A percentile compares a stretch with the other conserved stretches of the same genome.
These are phyloP conservation scores for Troides helena DNA, from an alignment of 2,888 invertebrate species.

Conservation along the genomic window DNA sequence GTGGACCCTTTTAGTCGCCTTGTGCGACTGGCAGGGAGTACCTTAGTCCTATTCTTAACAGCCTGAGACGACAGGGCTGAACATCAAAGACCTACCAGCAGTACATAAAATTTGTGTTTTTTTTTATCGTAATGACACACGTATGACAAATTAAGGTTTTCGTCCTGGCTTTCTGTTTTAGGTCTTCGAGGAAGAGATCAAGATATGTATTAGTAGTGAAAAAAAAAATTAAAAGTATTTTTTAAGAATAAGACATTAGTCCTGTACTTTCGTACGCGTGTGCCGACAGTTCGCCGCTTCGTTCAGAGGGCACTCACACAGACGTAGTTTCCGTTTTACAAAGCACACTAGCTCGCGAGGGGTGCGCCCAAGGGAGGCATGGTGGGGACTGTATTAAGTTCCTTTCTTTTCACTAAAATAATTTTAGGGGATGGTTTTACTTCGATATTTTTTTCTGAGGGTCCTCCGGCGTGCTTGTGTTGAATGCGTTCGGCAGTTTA, in stretches of 20 bases:
- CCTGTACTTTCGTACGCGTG: constrained; percentile 46
- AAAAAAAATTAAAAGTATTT: neutral
- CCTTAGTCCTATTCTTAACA: too few relatives aligned
- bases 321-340: constrained; percentile 34
- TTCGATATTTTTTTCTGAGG: constrained; percentile 74
- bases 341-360: constrained; percentile 50
- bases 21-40: too few relatives aligned
- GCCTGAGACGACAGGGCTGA: too few relatives aligned
- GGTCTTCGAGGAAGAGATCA: too few relatives aligned
- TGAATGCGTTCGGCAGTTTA: constrained; percentile 63
- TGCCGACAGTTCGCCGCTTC: constrained; percentile 64
- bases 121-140: too few relatives aligned
- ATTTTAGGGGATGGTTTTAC: constrained; percentile 80
- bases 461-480: constrained; percentile 56
- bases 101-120: too few relatives aligned
- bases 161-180: too few relatives aligned
- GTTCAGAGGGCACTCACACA: constrained; percentile 69
- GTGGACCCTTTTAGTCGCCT: too few relatives aligned
- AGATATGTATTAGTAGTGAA: too few relatives aligned
- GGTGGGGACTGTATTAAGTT: constrained; percentile 80
- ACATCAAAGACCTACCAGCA: too few relatives aligned
- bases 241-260: neutral
- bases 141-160: too few relatives aligned
- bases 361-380: constrained; percentile 68
- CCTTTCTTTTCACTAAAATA: constrained; percentile 81